phyloP scores from a whole-genome alignment of 2,888 invertebrate genomes.

The Antitype chi region DNA sequence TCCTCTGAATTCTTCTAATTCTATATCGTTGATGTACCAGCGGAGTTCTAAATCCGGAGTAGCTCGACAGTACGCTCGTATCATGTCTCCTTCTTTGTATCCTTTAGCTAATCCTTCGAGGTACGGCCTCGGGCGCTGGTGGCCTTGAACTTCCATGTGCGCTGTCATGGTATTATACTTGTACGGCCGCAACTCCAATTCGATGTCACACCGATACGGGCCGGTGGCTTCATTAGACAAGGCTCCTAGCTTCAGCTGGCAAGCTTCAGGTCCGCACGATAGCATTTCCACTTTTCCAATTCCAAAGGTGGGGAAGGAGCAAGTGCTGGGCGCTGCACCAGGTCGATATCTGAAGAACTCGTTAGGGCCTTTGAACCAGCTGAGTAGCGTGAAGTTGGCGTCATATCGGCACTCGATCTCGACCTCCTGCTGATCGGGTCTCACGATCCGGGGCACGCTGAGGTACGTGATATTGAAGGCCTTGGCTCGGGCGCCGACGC shows the following conservation, averaged over 20 bases:
- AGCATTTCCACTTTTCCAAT: conserved; percentile 82
- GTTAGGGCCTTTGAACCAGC: conserved; percentile 84
- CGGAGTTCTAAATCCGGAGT: conserved; percentile 80
- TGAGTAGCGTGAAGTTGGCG: conserved; percentile 86
- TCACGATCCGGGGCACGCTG: conserved; percentile 79
- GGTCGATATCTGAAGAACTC: conserved; percentile 88
- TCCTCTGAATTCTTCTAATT: conserved; percentile 78
- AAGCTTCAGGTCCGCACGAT: conserved; percentile 82
- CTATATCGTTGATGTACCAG: conserved; percentile 85
- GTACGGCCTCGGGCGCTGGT: conserved; percentile 77
- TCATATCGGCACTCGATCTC: conserved; percentile 85
- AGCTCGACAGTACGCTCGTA: conserved; percentile 83
- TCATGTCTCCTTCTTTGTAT: conserved; percentile 81
- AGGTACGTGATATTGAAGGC: conserved; percentile 84
- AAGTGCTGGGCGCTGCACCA: conserved; percentile 81
- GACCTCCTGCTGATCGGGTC: conserved; percentile 72
- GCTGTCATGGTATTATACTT: conserved; percentile 80
- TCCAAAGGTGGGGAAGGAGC: conserved; percentile 81
- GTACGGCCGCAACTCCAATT: conserved; percentile 82
- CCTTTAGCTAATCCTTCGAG: conserved; percentile 82
- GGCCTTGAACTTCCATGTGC: conserved; percentile 85
- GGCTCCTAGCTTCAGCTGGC: conserved; percentile 79
- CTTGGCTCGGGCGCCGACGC: conserved; percentile 69
- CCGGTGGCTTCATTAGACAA: conserved; percentile 85
- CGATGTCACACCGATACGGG: conserved; percentile 85